Evolutionary conservation across 2,113 vertebrate species (phyloP).

Genomic region (Gopherus evgoodei): DNA sequence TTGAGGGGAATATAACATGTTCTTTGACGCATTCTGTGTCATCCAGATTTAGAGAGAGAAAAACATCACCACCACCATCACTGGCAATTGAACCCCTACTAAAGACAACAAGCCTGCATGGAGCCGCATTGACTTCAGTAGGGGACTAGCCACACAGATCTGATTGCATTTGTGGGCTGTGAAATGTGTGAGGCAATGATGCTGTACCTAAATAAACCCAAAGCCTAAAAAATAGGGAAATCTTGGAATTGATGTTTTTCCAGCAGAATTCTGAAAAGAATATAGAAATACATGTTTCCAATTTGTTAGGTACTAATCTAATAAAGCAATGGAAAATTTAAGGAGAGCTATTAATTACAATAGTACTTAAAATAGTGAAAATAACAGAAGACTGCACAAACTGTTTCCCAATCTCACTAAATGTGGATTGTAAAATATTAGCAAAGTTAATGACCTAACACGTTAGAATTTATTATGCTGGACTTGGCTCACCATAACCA

Average conservation of each 20-base stretch:
- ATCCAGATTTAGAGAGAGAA: constrained; percentile 29
- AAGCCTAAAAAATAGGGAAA: background rate
- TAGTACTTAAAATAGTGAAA: constrained; percentile 51
- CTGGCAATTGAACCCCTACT: background rate
- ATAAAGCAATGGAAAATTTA: constrained; percentile 15
- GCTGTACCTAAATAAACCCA: accelerated
- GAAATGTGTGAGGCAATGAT: constrained; percentile 10
- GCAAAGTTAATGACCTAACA: constrained; percentile 58
- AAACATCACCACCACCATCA: background rate
- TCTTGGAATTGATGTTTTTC: background rate
- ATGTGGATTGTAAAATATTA: constrained; percentile 60
- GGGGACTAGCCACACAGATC: constrained; percentile 10
- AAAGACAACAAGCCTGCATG: constrained; percentile 2
- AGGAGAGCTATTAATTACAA: constrained; percentile 34
- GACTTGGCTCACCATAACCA: constrained; percentile 61
- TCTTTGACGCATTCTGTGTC: background rate
- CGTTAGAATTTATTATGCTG: constrained; percentile 64
- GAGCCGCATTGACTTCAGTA: constrained; percentile 27
- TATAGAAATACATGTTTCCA: background rate
- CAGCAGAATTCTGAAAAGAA: background rate
- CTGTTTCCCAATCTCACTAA: constrained; percentile 44
- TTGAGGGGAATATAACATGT: constrained; percentile 34
- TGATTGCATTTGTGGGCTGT: constrained; percentile 19
- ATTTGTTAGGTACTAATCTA: background rate
- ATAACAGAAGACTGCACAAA: constrained; percentile 25